These are phyloP conservation scores for Gopherus flavomarginatus DNA, from an alignment of 2,113 vertebrate genomes.

Conservation along the genomic window DNA sequence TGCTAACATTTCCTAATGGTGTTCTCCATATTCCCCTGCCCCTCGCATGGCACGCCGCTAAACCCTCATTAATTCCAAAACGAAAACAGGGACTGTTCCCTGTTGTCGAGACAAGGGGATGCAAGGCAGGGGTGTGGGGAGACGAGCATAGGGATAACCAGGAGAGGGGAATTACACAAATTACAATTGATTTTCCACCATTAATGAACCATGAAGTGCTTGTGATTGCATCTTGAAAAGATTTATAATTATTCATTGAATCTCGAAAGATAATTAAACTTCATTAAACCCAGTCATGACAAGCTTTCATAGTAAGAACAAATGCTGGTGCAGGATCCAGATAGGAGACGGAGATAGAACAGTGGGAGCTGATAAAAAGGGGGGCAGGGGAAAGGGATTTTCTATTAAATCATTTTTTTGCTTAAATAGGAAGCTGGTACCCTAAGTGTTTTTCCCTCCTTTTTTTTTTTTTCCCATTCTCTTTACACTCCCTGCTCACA, in stretches of 20 bases:
- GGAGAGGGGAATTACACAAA: constrained; percentile 74
- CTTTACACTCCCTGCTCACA: constrained; percentile 1
- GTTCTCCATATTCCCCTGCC: background rate
- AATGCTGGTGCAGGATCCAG: constrained; percentile 58
- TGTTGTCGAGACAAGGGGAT: background rate
- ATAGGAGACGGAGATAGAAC: background rate
- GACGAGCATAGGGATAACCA: constrained; percentile 63
- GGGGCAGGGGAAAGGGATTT: background rate
- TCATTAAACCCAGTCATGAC: constrained; percentile 81
- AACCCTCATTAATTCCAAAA: background rate
- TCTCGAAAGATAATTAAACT: constrained; percentile 85
- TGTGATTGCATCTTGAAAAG: constrained; percentile 85
- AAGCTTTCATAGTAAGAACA: constrained; percentile 72
- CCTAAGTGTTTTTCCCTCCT: background rate
- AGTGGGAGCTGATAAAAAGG: background rate
- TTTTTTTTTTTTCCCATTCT: background rate
- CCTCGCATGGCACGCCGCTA: background rate
- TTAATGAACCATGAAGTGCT: constrained; percentile 80
- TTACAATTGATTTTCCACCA: constrained; percentile 81
- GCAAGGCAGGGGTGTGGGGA: constrained; percentile 1
- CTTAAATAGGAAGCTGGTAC: background rate
- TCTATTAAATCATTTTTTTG: background rate
- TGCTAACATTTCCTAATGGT: background rate
- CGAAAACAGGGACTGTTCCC: constrained; percentile 6
- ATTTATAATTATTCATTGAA: constrained; percentile 85